A percentile compares a stretch with the other conserved stretches of the same genome.
Evolutionary conservation across 2,797 vertebrate genomes (phyloP).

Genomic region (Chaunax sp.): DNA sequence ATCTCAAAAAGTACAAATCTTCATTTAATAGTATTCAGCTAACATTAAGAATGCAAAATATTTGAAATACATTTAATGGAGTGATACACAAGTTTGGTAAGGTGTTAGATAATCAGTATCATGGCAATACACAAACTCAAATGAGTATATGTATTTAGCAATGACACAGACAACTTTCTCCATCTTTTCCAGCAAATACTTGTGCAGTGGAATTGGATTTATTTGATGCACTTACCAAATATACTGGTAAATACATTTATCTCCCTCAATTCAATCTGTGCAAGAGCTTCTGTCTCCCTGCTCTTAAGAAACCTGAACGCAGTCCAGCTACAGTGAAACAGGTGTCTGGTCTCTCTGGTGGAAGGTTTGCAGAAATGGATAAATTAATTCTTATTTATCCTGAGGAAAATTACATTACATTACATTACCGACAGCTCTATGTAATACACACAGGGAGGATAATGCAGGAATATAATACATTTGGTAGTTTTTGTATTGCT

Average conservation of each 20-base stretch:
- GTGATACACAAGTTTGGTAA: neutral
- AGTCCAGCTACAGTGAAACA: slow-evolving; percentile 67
- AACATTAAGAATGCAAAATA: too few relatives aligned
- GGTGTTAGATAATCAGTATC: neutral
- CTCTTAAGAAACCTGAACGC: slow-evolving; percentile 57
- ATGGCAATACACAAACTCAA: neutral
- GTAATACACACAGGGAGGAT: slow-evolving; percentile 16
- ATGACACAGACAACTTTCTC: slow-evolving; percentile 24
- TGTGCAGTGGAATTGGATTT: slow-evolving; percentile 68
- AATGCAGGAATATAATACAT: slow-evolving; percentile 6
- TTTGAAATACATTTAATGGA: neutral
- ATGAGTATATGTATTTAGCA: slow-evolving; percentile 5
- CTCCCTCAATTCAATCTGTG: slow-evolving; percentile 76
- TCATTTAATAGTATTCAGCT: too few relatives aligned
- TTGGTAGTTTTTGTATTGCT: slow-evolving; percentile 4
- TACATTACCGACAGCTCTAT: neutral
- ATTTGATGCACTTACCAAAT: slow-evolving; percentile 71
- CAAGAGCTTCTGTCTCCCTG: slow-evolving; percentile 71
- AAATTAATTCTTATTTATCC: slow-evolving; percentile 28
- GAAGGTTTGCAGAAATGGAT: slow-evolving; percentile 31
- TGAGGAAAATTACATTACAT: neutral
- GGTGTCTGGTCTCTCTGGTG: slow-evolving; percentile 61
- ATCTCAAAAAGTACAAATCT: too few relatives aligned
- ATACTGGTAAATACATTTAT: slow-evolving; percentile 76
- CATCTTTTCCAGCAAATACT: slow-evolving; percentile 45